phyloP scores from a whole-genome alignment of 2,888 invertebrate genomes.

The Epirrhoe tristata region DNA sequence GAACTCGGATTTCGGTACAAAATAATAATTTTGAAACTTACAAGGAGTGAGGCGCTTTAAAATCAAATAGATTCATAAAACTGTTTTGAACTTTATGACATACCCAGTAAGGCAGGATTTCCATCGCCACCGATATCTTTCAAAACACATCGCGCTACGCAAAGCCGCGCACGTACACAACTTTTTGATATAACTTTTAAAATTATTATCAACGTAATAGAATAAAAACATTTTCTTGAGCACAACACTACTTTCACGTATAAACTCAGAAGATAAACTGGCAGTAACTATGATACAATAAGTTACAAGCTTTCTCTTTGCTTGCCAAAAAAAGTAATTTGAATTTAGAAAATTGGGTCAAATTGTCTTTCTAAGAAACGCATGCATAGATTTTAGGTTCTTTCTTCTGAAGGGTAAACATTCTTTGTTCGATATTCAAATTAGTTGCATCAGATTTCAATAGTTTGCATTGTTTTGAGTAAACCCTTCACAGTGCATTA shows the following conservation, averaged over 20 bases:
- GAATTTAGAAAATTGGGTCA: slow-evolving; percentile 81
- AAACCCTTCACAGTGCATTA: slow-evolving; percentile 36
- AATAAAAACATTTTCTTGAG: slow-evolving; percentile 51
- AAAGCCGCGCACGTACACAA: slow-evolving; percentile 37
- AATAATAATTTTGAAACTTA: neutral
- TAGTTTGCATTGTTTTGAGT: slow-evolving; percentile 37
- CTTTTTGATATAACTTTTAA: slow-evolving; percentile 1
- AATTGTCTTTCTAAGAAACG: slow-evolving; percentile 68
- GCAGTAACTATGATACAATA: slow-evolving; percentile 36
- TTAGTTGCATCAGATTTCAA: slow-evolving; percentile 33
- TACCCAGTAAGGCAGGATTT: slow-evolving; percentile 50
- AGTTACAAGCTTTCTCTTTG: slow-evolving; percentile 74
- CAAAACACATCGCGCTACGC: slow-evolving; percentile 54
- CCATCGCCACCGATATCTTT: slow-evolving; percentile 67
- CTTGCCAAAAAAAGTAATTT: slow-evolving; percentile 80
- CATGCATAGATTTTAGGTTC: slow-evolving; percentile 51
- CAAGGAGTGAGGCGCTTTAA: neutral
- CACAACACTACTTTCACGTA: slow-evolving; percentile 71
- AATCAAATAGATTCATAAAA: neutral
- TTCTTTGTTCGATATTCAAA: slow-evolving; percentile 44
- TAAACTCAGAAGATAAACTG: slow-evolving; percentile 71
- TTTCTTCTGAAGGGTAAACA: slow-evolving; percentile 40
- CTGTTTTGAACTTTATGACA: slow-evolving; percentile 40
- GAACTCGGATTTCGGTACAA: neutral
- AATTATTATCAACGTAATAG: slow-evolving; percentile 47